Conservation (phyloP, 2,113 vertebrate genomes). For the Syngnathus scovelli region DNA sequence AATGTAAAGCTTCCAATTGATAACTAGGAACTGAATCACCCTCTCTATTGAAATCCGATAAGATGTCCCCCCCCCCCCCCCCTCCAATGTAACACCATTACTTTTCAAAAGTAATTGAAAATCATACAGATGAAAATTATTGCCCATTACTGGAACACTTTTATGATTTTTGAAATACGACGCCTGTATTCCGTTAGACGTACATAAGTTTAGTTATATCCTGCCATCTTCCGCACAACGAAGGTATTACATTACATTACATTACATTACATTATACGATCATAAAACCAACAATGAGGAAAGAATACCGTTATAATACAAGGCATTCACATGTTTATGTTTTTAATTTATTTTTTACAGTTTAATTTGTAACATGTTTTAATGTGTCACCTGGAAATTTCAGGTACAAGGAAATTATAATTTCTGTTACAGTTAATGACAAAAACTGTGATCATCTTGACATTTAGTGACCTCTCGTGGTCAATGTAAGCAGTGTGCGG, state of each 20-base stretch:
- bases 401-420: neutral
- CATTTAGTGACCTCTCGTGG: neutral
- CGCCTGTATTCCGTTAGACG: neutral
- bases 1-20: neutral
- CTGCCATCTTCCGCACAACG: neutral
- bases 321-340: neutral
- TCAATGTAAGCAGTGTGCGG: neutral
- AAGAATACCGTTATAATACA: neutral
- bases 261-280: too few species aligned
- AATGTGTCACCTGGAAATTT: too few species aligned
- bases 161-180: neutral
- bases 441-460: neutral
- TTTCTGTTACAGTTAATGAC: neutral
- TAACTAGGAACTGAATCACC: neutral
- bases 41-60: neutral
- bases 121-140: neutral
- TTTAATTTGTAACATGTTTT: too few species aligned
- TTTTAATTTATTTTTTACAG: too few species aligned
- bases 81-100: neutral
- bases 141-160: neutral
- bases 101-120: neutral
- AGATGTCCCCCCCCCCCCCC: too few species aligned
- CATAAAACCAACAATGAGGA: too few species aligned
- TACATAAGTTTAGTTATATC: too few species aligned
- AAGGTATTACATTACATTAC: neutral